These are phyloP conservation scores for Pitta sordida DNA, from an alignment of 2,113 vertebrate species.

Conservation along the genomic window DNA sequence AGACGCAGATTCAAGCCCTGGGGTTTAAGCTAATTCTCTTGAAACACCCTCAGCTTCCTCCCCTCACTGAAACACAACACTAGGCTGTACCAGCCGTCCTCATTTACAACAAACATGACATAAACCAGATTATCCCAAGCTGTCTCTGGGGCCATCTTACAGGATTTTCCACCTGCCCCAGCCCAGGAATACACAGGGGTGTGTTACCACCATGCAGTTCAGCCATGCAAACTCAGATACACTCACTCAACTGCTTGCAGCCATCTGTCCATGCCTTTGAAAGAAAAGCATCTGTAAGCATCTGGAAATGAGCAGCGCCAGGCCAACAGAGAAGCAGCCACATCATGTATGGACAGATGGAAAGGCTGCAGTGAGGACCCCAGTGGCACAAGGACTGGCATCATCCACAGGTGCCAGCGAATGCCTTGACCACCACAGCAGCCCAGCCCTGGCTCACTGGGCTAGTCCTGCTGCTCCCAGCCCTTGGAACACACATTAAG, in stretches of 20 bases:
- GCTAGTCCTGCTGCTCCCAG: neutral
- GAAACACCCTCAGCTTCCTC: neutral
- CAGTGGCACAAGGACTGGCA: neutral
- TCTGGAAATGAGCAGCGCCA: neutral
- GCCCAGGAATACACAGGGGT: neutral
- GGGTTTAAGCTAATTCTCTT: neutral
- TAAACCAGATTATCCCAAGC: neutral
- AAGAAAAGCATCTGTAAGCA: slow-evolving; percentile 1
- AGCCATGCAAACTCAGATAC: neutral
- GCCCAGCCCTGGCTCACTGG: neutral
- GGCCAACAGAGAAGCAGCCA: neutral
- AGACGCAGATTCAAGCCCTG: neutral
- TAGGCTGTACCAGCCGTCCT: neutral
- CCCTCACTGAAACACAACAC: neutral
- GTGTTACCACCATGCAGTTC: neutral
- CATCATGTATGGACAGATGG: fast-evolving
- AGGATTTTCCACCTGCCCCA: slow-evolving; percentile 1
- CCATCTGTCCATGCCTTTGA: neutral
- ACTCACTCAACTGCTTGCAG: neutral
- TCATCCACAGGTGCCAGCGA: fast-evolving
- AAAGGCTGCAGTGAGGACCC: neutral
- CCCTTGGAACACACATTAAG: neutral
- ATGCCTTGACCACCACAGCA: neutral
- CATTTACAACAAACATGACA: neutral
- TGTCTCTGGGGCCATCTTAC: neutral